Conservation (phyloP, 2,113 vertebrate species). For the Hystrix cristata region DNA sequence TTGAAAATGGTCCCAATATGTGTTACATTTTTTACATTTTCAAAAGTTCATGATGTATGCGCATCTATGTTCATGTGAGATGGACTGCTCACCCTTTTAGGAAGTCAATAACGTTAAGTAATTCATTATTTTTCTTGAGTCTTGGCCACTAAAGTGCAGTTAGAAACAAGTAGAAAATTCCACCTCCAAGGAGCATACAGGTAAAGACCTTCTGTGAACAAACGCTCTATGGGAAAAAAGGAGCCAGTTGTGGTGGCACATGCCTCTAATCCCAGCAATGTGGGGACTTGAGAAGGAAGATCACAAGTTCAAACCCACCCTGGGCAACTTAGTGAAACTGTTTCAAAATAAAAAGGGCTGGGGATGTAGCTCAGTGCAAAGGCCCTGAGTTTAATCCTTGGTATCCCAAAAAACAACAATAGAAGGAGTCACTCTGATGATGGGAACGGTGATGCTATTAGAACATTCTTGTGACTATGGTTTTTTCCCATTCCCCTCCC, state of each 20-base stretch:
- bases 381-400: background rate
- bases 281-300: background rate
- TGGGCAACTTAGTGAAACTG: background rate
- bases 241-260: background rate
- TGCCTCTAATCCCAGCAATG: background rate
- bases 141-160: background rate
- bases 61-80: background rate
- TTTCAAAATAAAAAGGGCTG: background rate
- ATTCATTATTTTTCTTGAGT: slow-evolving; percentile 72
- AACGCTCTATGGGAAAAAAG: background rate
- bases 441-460: background rate
- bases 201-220: background rate
- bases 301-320: background rate
- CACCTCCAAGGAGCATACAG: background rate
- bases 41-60: background rate
- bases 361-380: background rate
- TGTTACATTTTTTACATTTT: background rate
- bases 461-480: background rate
- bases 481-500: no score
- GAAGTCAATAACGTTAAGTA: slow-evolving; percentile 75
- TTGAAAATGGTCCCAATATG: background rate
- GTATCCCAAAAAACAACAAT: background rate
- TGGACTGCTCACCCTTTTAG: slow-evolving; percentile 60
- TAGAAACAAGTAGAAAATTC: slow-evolving; percentile 52
- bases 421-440: background rate